A percentile compares a stretch with the other conserved stretches of the same genome.
Evolutionary conservation across 2,113 vertebrate genomes (phyloP).

Genomic region (Ammospiza nelsoni): DNA sequence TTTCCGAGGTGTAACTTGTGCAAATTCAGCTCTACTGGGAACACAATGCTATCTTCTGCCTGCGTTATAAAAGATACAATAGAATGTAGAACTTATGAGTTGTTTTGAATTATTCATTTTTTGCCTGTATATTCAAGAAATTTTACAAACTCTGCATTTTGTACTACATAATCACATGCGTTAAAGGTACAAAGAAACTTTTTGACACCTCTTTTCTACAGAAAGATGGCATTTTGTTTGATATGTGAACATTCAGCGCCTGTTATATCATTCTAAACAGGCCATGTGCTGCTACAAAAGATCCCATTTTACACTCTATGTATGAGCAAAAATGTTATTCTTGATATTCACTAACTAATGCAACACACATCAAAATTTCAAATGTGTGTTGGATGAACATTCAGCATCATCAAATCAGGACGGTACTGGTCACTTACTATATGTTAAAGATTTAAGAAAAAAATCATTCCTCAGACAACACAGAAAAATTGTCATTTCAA

Average conservation of each 20-base stretch:
- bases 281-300: slow-evolving; percentile 80
- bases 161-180: slow-evolving; percentile 83
- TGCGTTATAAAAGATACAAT: slow-evolving; percentile 88
- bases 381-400: slow-evolving; percentile 73
- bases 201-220: slow-evolving; percentile 85
- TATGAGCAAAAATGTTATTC: slow-evolving; percentile 76
- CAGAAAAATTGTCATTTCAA: slow-evolving; percentile 70
- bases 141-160: slow-evolving; percentile 89
- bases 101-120: slow-evolving; percentile 98
- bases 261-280: slow-evolving; percentile 84
- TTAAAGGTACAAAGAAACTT: slow-evolving; percentile 87
- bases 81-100: slow-evolving; percentile 85
- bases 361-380: slow-evolving; percentile 80
- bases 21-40: slow-evolving; percentile 98
- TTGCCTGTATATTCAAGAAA: slow-evolving; percentile 87
- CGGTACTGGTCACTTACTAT: slow-evolving; percentile 64
- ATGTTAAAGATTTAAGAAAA: slow-evolving; percentile 26
- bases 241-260: slow-evolving; percentile 83
- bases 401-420: slow-evolving; percentile 71
- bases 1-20: slow-evolving; percentile 90
- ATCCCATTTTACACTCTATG: slow-evolving; percentile 79
- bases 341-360: slow-evolving; percentile 79
- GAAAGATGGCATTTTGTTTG: slow-evolving; percentile 84
- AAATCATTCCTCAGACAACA: slow-evolving; percentile 59
- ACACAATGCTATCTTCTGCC: slow-evolving; percentile 85